Percentiles rank a stretch among this genome's conserved stretches.
phyloP scores from a whole-genome alignment of 1,140 invertebrate genomes.

The Caenorhabditis remanei region DNA sequence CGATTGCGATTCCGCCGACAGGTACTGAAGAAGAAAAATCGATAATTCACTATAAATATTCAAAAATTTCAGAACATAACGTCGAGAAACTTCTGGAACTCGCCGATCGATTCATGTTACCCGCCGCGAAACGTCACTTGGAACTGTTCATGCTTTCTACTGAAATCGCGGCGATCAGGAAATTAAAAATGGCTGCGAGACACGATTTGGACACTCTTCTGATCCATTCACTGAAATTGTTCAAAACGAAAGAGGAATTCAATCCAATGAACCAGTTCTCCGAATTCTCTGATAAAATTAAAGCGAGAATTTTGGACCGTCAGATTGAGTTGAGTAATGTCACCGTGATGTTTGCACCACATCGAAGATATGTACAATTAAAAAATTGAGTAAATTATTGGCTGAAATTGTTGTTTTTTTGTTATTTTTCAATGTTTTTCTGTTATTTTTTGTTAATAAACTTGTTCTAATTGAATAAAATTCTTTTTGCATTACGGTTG shows the following conservation, averaged over 20 bases:
- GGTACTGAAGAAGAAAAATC: background rate
- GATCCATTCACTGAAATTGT: background rate
- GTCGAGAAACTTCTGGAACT: background rate
- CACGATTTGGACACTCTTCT: background rate
- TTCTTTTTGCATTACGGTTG: too few relatives aligned
- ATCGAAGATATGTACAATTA: too few relatives aligned
- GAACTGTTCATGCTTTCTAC: background rate
- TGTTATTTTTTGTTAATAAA: too few relatives aligned
- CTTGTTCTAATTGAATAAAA: too few relatives aligned
- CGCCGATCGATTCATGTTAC: background rate
- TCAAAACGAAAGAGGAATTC: background rate
- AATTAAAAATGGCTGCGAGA: background rate
- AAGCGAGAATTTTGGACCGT: too few relatives aligned
- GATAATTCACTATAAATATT: background rate
- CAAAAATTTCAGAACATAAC: background rate
- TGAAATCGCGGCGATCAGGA: background rate
- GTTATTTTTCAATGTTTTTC: too few relatives aligned
- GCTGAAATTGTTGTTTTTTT: too few relatives aligned
- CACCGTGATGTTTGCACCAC: too few relatives aligned
- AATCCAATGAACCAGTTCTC: too few relatives aligned
- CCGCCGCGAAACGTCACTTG: background rate
- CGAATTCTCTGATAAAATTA: too few relatives aligned
- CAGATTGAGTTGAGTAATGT: too few relatives aligned
- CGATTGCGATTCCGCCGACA: background rate
- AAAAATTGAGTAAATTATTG: too few relatives aligned